Base-by-base conservation (phyloP, 2,888 invertebrate genomes). In the Mycalesis mineus region DNA sequence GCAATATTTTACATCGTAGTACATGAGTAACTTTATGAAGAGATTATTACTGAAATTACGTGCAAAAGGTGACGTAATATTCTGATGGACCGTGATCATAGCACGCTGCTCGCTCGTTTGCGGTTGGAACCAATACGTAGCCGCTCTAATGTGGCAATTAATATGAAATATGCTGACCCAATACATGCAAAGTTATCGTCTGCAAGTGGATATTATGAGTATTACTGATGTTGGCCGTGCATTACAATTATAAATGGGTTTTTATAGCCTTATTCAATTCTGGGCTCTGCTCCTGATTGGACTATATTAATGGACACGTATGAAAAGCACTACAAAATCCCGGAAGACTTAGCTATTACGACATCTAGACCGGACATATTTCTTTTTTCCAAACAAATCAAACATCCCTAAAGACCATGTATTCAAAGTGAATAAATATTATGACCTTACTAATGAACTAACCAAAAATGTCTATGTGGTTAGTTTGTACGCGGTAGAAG, bases 151-250 rank as follows among this genome's bases (percentile, higher is more conserved):
- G 33, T 47, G 33, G 47, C 15, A 31, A 47, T 47, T 47, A 47
- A 47, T 33, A 47, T 47, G 47, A 47, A 47, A 47, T 47, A 47
- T 33, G 33, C 47, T 47, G 33, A 47, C 47, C 47, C 31, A 6
- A 33, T 47, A 47, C 47, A 47, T 7, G 47, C 33, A 47, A 15
- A 33, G 33, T 47, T 47, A 47, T 47, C 47, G 47, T 33, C 47
- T 33, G 15, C 47, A 47, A 47, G 47, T 47, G 15, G 15, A 47
- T 47, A 47, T 31, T 47, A 31, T 15, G 31, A 47, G 29, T 45
- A 44, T 31, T 28, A 45, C 31, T 45, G 9, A 4, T 14, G 45
- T 7, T 7, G 9, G 11, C 7, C 28, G 28, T 28, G 2, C 28
- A n/a, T 42, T 44, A n/a, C n/a, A 44, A 28, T 28, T 29, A 17